These are phyloP conservation scores for Oscheius sp. DNA, from an alignment of 2,888 invertebrate species.

Conservation along the genomic window DNA sequence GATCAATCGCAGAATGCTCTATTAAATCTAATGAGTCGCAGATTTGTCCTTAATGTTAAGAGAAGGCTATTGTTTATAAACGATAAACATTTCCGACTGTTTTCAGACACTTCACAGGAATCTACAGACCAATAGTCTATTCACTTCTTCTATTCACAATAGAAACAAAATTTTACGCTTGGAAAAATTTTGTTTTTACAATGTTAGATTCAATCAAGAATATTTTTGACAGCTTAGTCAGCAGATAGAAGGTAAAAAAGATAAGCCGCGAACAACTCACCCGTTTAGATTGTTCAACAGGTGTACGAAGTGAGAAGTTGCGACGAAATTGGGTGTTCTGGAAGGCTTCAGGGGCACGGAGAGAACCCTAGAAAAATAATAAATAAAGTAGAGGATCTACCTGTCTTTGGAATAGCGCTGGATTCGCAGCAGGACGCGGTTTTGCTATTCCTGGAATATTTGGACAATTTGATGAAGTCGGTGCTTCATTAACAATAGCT, in stretches of 20 bases:
- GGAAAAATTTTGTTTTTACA: no score
- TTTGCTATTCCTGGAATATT: slow-evolving; percentile 75
- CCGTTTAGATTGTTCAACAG: slow-evolving; percentile 4
- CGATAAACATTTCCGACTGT: no score
- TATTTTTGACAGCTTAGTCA: neutral
- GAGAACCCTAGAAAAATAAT: slow-evolving; percentile 49
- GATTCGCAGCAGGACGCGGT: slow-evolving; percentile 93
- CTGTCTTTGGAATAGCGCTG: slow-evolving; percentile 90
- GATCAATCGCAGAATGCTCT: no score
- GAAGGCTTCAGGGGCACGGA: slow-evolving; percentile 54
- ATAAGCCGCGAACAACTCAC: slow-evolving; percentile 8
- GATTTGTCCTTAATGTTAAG: no score
- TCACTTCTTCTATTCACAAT: no score
- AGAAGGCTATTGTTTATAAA: no score
- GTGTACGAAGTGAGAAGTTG: slow-evolving; percentile 71
- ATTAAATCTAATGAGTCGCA: no score
- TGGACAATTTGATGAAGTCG: slow-evolving; percentile 5
- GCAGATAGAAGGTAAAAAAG: no score
- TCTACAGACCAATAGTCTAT: no score
- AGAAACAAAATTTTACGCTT: no score
- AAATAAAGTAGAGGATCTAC: slow-evolving; percentile 74
- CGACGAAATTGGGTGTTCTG: slow-evolving; percentile 58
- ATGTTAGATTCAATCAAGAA: no score
- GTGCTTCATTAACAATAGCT: slow-evolving; percentile 54
- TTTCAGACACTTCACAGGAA: no score